Percentiles rank a stretch among this genome's conserved stretches.
phyloP scores from a whole-genome alignment of 1,140 invertebrate species.

The Hormaphis cornu region DNA sequence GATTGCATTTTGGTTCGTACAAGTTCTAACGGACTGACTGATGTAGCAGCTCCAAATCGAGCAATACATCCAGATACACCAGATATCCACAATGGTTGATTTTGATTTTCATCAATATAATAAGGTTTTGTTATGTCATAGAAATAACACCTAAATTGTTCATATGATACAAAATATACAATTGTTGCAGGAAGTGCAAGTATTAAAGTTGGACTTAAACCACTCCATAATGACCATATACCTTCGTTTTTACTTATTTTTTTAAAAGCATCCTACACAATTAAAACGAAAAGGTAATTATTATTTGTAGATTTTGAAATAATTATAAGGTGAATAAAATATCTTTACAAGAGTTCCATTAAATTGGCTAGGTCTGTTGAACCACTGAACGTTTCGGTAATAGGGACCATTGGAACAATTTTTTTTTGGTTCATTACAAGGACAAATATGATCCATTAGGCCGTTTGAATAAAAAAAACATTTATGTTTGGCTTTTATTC shows the following conservation, averaged over 20 bases:
- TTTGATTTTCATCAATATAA: constrained; percentile 1
- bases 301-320: background rate
- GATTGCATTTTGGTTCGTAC: constrained; percentile 98
- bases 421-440: constrained; percentile 54
- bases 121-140: background rate
- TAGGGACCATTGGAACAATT: constrained; percentile 21
- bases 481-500: constrained; percentile 47
- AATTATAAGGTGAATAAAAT: background rate
- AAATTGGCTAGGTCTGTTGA: constrained; percentile 64
- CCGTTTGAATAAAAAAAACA: constrained; percentile 98
- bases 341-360: constrained; percentile 76
- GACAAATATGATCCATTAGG: constrained; percentile 97
- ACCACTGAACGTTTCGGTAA: constrained; percentile 46
- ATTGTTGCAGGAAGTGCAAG: constrained; percentile 92
- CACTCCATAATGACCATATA: constrained; percentile 86
- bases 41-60: constrained; percentile 69
- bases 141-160: constrained; percentile 65
- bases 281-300: too few species aligned
- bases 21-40: constrained; percentile 90
- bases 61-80: constrained; percentile 70
- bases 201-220: constrained; percentile 90
- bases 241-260: constrained; percentile 88
- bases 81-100: constrained; percentile 66
- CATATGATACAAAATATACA: constrained; percentile 94
- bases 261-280: constrained; percentile 79